Evolutionary conservation across 2,113 vertebrate species (phyloP), one percentile per base, ranked within the genome.

Genomic region (Solea senegalensis): DNA sequence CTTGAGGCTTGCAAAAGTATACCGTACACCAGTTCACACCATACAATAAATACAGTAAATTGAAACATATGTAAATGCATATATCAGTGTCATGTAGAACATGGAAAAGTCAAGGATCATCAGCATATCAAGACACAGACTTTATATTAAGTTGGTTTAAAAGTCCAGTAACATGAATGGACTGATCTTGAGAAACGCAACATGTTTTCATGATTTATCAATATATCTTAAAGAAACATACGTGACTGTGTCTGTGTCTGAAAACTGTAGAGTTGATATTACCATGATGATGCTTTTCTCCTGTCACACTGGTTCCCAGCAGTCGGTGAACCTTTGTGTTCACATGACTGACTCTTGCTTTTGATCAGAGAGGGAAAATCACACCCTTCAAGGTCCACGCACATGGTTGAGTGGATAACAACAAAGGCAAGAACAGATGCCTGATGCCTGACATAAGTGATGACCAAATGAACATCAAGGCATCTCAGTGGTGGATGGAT

Each of bases 361-460:
- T 65, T 65, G 50, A 82, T 76, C 50, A 62, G 8, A 66, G 41
- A 50, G 43, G 14, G 41, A 65, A 57, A 57, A 45, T 72, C 64
- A 15, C 54, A 53, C 28, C 45, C 59, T 54, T 15, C 34, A 46
- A 52, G 43, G 16, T 49, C 45, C 14, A 48, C 4, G 14, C 10
- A 48, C 45, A 13, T 48, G 43, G 16, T 15, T 64, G 65, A 50
- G 54, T 53, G 54, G 6, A 53, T n/a, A 73, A 76, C 55, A 69
- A 72, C 63, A 83, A 63, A 68, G 65, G 41, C 62, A 60, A 61
- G 34, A 66, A 15, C 62, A 53, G n/a, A 57, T 21, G 11, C 45
- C 45, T 48, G 11, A 63, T 48, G 11, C 45, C 45, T 48, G 11
- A 63, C 43, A 41, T 53, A 41, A 59, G 9, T 63, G 10, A 67